Evolutionary conservation across 2,797 vertebrate genomes (phyloP).

Genomic region (Sciurus carolinensis): DNA sequence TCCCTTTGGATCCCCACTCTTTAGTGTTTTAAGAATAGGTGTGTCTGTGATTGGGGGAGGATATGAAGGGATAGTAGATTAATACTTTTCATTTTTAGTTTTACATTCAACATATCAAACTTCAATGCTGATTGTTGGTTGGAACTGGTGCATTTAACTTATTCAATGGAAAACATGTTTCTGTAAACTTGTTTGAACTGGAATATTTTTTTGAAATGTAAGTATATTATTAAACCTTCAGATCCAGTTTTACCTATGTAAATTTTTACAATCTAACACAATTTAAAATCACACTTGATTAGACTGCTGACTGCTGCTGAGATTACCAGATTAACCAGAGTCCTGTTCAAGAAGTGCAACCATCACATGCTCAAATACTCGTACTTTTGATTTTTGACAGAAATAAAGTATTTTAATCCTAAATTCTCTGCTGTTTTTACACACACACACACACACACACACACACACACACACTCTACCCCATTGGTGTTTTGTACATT

Average conservation of each 20-base stretch:
- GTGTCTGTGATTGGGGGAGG: not conserved
- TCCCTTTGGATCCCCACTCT: not conserved
- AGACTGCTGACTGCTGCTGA: not conserved
- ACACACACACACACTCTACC: not conserved
- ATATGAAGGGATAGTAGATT: not conserved
- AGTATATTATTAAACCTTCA: not conserved
- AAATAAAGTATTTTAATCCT: not conserved
- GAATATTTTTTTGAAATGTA: not conserved
- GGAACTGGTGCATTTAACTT: not conserved
- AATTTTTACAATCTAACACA: not conserved
- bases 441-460: not conserved
- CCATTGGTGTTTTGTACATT: not conserved
- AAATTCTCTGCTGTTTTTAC: not conserved
- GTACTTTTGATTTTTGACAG: not conserved
- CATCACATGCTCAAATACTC: not conserved
- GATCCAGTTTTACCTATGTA: not conserved
- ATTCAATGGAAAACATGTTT: not conserved
- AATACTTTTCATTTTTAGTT: slow-evolving; percentile 33
- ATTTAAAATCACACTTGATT: not conserved
- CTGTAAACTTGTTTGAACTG: not conserved
- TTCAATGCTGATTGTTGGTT: not conserved
- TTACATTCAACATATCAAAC: not conserved
- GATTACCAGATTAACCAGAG: not conserved
- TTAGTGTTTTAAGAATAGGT: not conserved
- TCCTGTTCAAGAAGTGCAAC: not conserved